Base-by-base conservation (phyloP, 2,113 vertebrate species). In the Neopipo cinnamomea region DNA sequence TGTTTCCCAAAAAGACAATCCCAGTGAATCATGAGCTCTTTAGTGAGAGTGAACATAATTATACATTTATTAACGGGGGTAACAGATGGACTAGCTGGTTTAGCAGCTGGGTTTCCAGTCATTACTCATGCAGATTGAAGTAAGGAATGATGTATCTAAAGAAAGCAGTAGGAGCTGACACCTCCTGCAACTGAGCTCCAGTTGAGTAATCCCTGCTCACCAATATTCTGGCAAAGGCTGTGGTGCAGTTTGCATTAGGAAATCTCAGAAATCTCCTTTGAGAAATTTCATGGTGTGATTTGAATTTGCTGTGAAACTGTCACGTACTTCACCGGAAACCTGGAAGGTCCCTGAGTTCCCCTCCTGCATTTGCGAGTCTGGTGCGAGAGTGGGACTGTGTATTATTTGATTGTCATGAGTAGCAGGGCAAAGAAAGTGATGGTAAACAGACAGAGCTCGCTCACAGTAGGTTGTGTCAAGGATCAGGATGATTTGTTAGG, bases 61-160 rank as follows among this genome's bases (percentile, higher is more conserved):
- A 83, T 39, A 68, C 28, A 3, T 93, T 92, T 96, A 87, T 91
- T 91, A 92, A 47, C 35, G 56, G 39, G 39, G 88, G 33, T 86
- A 92, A 58, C 96, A 96, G 92, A 92, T 94, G 92, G 96, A 92
- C 93, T 94, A 81, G 88, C 79, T 96, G 93, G 76, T 93, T 96
- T 96, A 94, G 89, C 94, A 95, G 91, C 95, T 96, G 89, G 91
- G 75, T 89, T 95, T 93, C 91, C 85, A 96, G 82, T 86, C 87
- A 76, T 95, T 91, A 89, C 87, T 95, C 91, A 91, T 53, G 63
- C 89, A 91, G 83, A 67, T 28, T 80, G 85, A 95, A 95, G 91
- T 47, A 58, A 91, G 88, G 71, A 71, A 25, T 82, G 78, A 89
- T 55, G 46, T 93, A 85, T 80, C 90, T 90, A 67, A 96, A 93